Percentiles rank a stretch among this genome's conserved stretches.
phyloP scores from a whole-genome alignment of 2,888 invertebrate genomes.

The Deilephila porcellus region DNA sequence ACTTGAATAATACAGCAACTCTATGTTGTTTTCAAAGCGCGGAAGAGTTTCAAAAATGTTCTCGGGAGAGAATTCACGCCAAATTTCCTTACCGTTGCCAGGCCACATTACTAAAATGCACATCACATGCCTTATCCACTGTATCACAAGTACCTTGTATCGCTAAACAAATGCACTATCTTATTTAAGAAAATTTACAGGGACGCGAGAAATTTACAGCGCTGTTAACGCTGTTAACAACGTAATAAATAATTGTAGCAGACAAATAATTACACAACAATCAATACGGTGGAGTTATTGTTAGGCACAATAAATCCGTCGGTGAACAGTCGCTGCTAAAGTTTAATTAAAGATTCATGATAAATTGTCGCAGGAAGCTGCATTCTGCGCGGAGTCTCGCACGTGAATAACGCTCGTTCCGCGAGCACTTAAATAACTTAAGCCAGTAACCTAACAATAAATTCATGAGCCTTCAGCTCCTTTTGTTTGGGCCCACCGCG shows the following conservation, averaged over 20 bases:
- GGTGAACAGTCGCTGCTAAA: slow-evolving; percentile 76
- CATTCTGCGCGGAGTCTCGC: slow-evolving; percentile 74
- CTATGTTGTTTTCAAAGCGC: no score
- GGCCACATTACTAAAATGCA: no score
- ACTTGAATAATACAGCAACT: no score
- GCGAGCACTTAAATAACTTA: slow-evolving; percentile 80
- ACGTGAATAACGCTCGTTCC: slow-evolving; percentile 78
- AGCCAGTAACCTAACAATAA: slow-evolving; percentile 80
- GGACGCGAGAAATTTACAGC: background rate
- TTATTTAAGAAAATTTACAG: background rate
- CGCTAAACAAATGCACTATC: background rate
- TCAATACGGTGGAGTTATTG: slow-evolving; percentile 54
- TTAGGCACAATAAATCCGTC: slow-evolving; percentile 68
- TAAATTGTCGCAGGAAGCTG: slow-evolving; percentile 83
- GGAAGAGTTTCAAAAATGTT: no score
- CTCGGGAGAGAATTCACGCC: no score
- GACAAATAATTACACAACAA: slow-evolving; percentile 43
- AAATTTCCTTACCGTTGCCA: no score
- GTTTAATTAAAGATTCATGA: slow-evolving; percentile 85
- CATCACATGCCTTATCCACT: no score
- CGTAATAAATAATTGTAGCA: slow-evolving; percentile 15
- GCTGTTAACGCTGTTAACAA: slow-evolving; percentile 1
- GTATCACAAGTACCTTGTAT: no score
- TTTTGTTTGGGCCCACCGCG: slow-evolving; percentile 71
- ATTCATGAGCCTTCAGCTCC: slow-evolving; percentile 73